A percentile compares a stretch with the other conserved stretches of the same genome.
Evolutionary conservation across 2,888 invertebrate genomes (phyloP).

Genomic region (Pristionchus arcanus): DNA sequence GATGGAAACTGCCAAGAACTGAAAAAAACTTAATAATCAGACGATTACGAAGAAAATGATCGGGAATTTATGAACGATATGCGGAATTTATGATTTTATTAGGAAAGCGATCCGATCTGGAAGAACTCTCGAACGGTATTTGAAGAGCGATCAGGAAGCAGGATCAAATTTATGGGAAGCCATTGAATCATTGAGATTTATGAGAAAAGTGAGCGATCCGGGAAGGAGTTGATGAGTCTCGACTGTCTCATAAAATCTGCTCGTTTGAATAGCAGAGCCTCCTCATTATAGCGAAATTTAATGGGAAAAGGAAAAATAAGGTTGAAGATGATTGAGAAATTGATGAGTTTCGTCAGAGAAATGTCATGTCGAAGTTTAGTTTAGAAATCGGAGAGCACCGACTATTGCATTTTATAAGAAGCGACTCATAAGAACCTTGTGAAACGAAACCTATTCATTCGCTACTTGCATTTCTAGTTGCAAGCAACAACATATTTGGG

Average conservation of each 20-base stretch:
- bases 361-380: background rate
- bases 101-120: too few relatives aligned
- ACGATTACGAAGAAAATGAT: too few relatives aligned
- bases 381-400: too few relatives aligned
- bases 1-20: too few relatives aligned
- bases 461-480: too few relatives aligned
- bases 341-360: background rate
- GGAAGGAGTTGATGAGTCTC: background rate
- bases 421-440: background rate
- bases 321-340: background rate
- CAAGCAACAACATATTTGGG: too few relatives aligned
- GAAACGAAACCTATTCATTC: background rate
- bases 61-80: too few relatives aligned
- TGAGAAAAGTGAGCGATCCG: background rate
- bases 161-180: slow-evolving; percentile 14
- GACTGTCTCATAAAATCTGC: background rate
- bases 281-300: background rate
- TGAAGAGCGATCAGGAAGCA: too few relatives aligned
- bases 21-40: too few relatives aligned
- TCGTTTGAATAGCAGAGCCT: background rate
- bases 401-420: too few relatives aligned
- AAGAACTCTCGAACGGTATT: too few relatives aligned
- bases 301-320: background rate
- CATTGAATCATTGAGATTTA: background rate
- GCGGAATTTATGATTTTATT: too few relatives aligned